phyloP scores from a whole-genome alignment of 2,888 invertebrate genomes.

The Copidosoma aretas region DNA sequence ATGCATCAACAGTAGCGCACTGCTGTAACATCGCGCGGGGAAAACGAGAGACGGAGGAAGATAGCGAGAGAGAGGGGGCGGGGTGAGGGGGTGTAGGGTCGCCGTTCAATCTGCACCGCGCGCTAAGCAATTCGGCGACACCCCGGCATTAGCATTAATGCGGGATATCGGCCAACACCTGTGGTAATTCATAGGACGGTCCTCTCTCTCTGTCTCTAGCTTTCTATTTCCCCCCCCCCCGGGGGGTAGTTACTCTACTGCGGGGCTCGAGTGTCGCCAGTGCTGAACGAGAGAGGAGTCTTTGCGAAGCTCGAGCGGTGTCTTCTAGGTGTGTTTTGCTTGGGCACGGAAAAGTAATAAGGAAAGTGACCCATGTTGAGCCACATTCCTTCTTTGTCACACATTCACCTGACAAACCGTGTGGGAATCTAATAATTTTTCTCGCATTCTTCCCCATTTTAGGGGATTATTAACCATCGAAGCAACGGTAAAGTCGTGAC shows the following conservation, averaged over 20 bases:
- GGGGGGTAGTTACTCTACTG: no score
- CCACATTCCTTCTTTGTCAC: no score
- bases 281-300: background rate
- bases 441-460: no score
- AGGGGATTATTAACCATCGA: no score
- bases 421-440: no score
- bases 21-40: constrained; percentile 35
- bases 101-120: constrained; percentile 56
- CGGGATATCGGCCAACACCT: constrained; percentile 53
- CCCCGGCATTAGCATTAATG: constrained; percentile 57
- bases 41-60: constrained; percentile 5
- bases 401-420: no score
- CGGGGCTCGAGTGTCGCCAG: background rate
- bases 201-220: background rate
- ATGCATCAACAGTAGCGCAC: constrained; percentile 55
- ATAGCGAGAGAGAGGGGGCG: constrained; percentile 43
- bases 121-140: constrained; percentile 58
- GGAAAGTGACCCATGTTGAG: no score
- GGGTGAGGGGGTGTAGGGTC: constrained; percentile 43
- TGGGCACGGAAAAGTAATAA: no score
- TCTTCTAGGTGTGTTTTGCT: no score
- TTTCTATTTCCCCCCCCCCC: background rate
- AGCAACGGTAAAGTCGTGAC: no score
- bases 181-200: constrained; percentile 54
- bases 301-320: background rate